Conservation (phyloP, 1,140 invertebrate species). For the Caenorhabditis latens region DNA sequence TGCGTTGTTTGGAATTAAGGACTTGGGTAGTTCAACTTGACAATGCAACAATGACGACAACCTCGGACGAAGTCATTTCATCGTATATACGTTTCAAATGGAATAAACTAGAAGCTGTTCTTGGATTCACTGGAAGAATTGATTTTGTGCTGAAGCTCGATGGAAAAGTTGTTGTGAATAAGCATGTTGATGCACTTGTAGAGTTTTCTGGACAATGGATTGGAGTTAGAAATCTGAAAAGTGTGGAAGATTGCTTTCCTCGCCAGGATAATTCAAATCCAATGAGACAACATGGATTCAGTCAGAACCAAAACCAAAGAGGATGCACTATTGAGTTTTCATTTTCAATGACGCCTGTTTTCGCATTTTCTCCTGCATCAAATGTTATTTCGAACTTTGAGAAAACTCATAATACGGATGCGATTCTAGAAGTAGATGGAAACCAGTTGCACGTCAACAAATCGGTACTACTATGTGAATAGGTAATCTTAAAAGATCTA, state of each 20-base stretch:
- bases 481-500: neutral
- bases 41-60: slow-evolving; percentile 4
- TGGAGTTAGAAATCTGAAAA: neutral
- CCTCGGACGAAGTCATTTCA: neutral
- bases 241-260: neutral
- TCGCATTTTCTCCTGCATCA: neutral
- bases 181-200: neutral
- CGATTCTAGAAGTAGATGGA: neutral
- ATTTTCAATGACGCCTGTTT: neutral
- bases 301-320: neutral
- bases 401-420: neutral
- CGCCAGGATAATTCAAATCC: neutral
- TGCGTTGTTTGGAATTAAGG: neutral
- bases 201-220: slow-evolving; percentile 7
- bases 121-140: neutral
- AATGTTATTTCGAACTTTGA: slow-evolving; percentile 8
- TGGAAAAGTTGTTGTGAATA: neutral
- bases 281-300: neutral
- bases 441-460: slow-evolving; percentile 10
- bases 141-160: neutral
- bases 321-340: neutral
- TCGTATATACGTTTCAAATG: neutral
- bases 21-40: neutral
- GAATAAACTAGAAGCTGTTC: neutral
- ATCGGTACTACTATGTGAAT: neutral